A percentile compares a stretch with the other conserved stretches of the same genome.
Evolutionary conservation across 1,140 invertebrate species (phyloP).

Genomic region (Camponotus vicinus): DNA sequence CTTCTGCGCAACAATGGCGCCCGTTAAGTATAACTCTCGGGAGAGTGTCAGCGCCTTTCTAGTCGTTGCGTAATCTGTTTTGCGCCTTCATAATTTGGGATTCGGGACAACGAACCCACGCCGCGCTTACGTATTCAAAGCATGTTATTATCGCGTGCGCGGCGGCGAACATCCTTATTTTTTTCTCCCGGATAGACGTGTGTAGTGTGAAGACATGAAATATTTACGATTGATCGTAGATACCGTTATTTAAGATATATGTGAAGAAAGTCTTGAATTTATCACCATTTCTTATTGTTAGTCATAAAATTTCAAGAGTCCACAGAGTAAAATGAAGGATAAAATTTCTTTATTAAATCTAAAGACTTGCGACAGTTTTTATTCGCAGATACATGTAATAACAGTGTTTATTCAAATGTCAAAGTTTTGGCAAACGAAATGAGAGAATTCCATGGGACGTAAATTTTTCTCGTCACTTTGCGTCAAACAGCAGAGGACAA

Average conservation of each 20-base stretch:
- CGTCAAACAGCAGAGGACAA: background rate
- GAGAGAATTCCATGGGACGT: background rate
- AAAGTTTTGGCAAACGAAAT: conserved; percentile 12
- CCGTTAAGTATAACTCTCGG: conserved; percentile 31
- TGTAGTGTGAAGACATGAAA: no score
- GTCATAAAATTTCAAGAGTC: background rate
- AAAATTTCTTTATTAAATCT: background rate
- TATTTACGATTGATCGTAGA: background rate
- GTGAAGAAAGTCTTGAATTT: background rate
- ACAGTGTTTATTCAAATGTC: background rate
- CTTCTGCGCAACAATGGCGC: conserved; percentile 58
- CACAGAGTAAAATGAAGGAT: background rate
- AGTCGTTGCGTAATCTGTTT: conserved; percentile 48
- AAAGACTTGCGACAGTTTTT: background rate
- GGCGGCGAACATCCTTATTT: background rate
- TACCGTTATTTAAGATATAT: background rate
- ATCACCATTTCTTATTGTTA: background rate
- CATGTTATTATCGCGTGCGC: background rate
- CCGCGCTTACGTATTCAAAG: background rate
- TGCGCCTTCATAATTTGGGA: conserved; percentile 48
- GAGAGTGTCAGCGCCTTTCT: conserved; percentile 53
- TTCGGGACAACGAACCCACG: conserved; percentile 30
- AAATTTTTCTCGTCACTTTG: background rate
- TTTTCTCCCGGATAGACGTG: background rate
- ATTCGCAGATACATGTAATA: background rate